phyloP scores from a whole-genome alignment of 2,113 vertebrate species.

The Rattus rattus region DNA sequence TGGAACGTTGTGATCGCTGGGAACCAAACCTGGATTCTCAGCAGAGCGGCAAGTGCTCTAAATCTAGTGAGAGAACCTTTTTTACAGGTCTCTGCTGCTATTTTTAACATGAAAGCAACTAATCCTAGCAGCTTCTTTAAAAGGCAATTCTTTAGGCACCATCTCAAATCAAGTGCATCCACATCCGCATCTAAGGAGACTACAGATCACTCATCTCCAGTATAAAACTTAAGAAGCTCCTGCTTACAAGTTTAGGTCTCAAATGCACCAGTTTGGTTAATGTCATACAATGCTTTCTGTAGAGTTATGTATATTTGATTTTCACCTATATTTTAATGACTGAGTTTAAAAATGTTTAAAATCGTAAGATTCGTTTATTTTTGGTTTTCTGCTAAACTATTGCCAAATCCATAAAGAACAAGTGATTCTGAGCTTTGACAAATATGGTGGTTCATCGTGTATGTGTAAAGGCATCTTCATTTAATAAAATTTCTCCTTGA shows the following conservation, averaged over 20 bases:
- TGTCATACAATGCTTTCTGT: not conserved
- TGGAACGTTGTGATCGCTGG: not conserved
- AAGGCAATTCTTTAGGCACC: not conserved
- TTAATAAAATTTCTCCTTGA: constrained; percentile 8
- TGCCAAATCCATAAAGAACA: not conserved
- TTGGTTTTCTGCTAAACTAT: not conserved
- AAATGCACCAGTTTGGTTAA: not conserved
- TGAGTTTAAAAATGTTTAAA: not conserved
- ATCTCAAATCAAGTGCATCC: not conserved
- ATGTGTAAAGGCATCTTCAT: not conserved
- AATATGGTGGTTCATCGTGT: not conserved
- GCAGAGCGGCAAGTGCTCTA: not conserved
- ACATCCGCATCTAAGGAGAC: not conserved
- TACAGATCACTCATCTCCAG: not conserved
- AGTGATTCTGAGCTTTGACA: not conserved
- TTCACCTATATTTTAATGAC: not conserved
- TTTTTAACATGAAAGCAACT: not conserved
- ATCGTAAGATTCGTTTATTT: not conserved
- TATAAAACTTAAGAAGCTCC: not conserved
- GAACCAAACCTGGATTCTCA: not conserved
- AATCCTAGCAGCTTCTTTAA: not conserved
- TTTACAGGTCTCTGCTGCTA: not conserved
- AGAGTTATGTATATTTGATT: not conserved
- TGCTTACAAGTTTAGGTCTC: not conserved
- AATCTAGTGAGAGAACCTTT: not conserved